These are phyloP conservation scores for Camponotus floridanus DNA, from an alignment of 1,140 invertebrate genomes.

Conservation along the genomic window DNA sequence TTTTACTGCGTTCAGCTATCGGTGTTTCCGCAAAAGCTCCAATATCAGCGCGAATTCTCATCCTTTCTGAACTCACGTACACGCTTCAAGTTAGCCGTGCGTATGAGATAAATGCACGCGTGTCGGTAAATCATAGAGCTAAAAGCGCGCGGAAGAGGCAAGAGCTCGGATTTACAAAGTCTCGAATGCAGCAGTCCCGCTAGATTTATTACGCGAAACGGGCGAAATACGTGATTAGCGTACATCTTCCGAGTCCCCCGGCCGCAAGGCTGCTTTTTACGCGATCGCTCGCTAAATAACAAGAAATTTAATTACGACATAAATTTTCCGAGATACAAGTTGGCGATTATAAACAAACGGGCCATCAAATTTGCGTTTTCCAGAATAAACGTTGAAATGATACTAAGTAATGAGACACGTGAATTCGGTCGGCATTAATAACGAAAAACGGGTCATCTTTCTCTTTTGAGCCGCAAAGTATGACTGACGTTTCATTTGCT, in stretches of 20 bases:
- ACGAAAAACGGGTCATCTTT: background rate
- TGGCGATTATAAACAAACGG: background rate
- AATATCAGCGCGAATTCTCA: slow-evolving; percentile 20
- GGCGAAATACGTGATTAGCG: slow-evolving; percentile 54
- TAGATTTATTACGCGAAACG: slow-evolving; percentile 53
- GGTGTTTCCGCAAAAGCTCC: slow-evolving; percentile 6
- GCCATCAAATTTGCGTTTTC: background rate
- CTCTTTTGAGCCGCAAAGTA: slow-evolving; percentile 9
- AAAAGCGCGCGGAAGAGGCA: slow-evolving; percentile 34
- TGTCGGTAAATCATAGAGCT: slow-evolving; percentile 57
- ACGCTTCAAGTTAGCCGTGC: slow-evolving; percentile 42
- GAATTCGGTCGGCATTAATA: background rate
- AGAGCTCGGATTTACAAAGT: slow-evolving; percentile 41
- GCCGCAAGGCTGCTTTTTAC: background rate
- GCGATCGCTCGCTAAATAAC: background rate
- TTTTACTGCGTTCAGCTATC: too few relatives aligned
- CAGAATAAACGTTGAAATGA: background rate
- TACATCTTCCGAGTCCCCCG: background rate
- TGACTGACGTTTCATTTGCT: slow-evolving; percentile 49
- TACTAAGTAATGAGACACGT: slow-evolving; percentile 5
- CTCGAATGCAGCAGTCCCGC: slow-evolving; percentile 39
- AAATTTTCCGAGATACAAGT: background rate
- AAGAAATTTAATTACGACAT: background rate
- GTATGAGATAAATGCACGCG: slow-evolving; percentile 26
- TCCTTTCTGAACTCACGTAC: slow-evolving; percentile 38